Base-by-base conservation (phyloP, 2,888 invertebrate genomes). In the Dasypogon diadema region DNA sequence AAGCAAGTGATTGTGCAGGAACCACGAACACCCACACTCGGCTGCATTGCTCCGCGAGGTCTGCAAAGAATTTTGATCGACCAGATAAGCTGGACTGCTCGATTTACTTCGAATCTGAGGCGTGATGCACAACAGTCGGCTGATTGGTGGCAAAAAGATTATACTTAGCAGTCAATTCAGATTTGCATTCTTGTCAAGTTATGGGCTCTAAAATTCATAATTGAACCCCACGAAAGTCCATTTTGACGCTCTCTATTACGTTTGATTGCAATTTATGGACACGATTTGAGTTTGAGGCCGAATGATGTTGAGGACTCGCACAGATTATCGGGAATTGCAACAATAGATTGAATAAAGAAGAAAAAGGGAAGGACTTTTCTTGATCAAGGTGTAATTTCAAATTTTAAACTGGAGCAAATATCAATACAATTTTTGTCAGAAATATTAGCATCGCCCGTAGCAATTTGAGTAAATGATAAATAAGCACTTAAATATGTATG, bases 261-360 rank as follows among this genome's bases (percentile, higher is more conserved):
- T 65, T 48, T 65, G 46, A 65, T 65, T 65, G 46, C 22, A 65
- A 65, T 65, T 65, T 65, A 65, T 65, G 46, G 65, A n/a, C 22
- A 24, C 24, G 42, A 65, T 65, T 46, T 65, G 22, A 22, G 65
- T 37, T 26, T 46, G 65, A 46, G 65, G 46, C 48, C 24, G n/a
- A n/a, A 42, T 42, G 42, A 42, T 12, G 42, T 42, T 12, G 3
- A 8, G 2, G 42, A 42, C 12, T 12, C n/a, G 42, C n/a, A 12
- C 10, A 30, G 34, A 30, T 30, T 1, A 30, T 10, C 1, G 10
- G 1, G 1, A 1, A 5, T 30, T n/a, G n/a, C n/a, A n/a, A n/a
- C n/a, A n/a, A n/a, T n/a, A n/a, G n/a, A n/a, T n/a, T n/a, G n/a
- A n/a, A n/a, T n/a, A n/a, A n/a, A n/a, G n/a, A n/a, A n/a, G n/a